Percentiles rank a stretch among this genome's conserved stretches.
Evolutionary conservation across 2,888 invertebrate genomes (phyloP).

Genomic region (Thecocarcelia acutangulata): DNA sequence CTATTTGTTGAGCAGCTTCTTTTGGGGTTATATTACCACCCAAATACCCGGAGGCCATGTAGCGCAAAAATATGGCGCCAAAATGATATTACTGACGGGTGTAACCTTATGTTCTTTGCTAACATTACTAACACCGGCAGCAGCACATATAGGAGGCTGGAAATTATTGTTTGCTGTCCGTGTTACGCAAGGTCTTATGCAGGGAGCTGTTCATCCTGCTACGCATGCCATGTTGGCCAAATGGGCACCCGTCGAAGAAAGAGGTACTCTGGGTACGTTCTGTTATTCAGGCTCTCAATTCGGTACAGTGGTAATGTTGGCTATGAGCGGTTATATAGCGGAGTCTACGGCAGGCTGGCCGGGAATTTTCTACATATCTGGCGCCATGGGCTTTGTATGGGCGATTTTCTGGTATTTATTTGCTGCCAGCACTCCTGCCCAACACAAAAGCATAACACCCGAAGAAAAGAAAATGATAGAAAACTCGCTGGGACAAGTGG

Average conservation of each 20-base stretch:
- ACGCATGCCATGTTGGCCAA: constrained; percentile 87
- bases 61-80: constrained; percentile 87
- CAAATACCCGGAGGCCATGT: constrained; percentile 86
- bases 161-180: constrained; percentile 83
- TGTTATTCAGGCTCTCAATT: constrained; percentile 89
- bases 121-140: constrained; percentile 86
- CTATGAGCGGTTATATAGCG: constrained; percentile 87
- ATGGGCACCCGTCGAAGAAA: constrained; percentile 87
- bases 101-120: constrained; percentile 85
- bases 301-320: constrained; percentile 89
- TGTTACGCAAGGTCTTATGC: constrained; percentile 86
- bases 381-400: constrained; percentile 85
- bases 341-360: constrained; percentile 88
- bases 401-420: constrained; percentile 84
- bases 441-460: constrained; percentile 84
- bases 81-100: constrained; percentile 84
- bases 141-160: constrained; percentile 86
- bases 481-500: constrained; percentile 83
- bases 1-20: constrained; percentile 85
- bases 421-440: constrained; percentile 86
- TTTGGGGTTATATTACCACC: constrained; percentile 86
- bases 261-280: constrained; percentile 85
- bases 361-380: constrained; percentile 88
- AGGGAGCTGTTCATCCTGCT: constrained; percentile 86
- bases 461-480: constrained; percentile 87